Evolutionary conservation across 1,140 invertebrate genomes (phyloP).

Genomic region (Drosophila asahinai): DNA sequence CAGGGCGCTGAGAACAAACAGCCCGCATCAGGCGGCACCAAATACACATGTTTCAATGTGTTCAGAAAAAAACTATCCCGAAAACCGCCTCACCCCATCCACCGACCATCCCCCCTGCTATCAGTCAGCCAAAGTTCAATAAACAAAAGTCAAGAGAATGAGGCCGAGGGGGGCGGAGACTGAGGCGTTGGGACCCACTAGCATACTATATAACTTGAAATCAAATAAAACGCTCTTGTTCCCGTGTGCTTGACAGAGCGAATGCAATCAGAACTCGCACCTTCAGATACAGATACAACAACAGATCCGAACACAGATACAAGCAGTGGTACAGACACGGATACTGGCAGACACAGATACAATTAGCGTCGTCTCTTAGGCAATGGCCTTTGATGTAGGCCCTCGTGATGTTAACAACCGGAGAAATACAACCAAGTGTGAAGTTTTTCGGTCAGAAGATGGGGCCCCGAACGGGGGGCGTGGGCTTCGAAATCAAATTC

Average conservation of each 20-base stretch:
- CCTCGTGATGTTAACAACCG: constrained; percentile 55
- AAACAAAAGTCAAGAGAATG: constrained; percentile 56
- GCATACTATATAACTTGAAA: constrained; percentile 46
- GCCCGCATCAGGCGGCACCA: constrained; percentile 64
- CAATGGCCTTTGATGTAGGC: constrained; percentile 68
- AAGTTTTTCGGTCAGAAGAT: constrained; percentile 28
- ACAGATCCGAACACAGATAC: constrained; percentile 39
- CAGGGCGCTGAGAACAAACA: constrained; percentile 67
- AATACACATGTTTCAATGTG: constrained; percentile 76
- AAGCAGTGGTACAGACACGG: constrained; percentile 28
- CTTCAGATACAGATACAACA: constrained; percentile 50
- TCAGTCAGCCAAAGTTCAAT: constrained; percentile 70
- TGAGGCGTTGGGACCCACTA: constrained; percentile 6
- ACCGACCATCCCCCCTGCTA: constrained; percentile 23
- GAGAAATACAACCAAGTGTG: constrained; percentile 45
- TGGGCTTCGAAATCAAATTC: constrained; percentile 27
- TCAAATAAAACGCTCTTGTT: constrained; percentile 66
- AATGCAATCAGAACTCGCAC: constrained; percentile 72
- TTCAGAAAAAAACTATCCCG: constrained; percentile 36
- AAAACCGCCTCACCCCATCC: neutral
- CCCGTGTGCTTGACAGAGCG: constrained; percentile 38
- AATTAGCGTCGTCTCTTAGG: constrained; percentile 67
- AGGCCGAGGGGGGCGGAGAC: neutral
- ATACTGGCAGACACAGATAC: constrained; percentile 45
- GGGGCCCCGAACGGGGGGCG: constrained; percentile 2